phyloP scores from a whole-genome alignment of 2,113 vertebrate species.

The Pyrgilauda ruficollis region DNA sequence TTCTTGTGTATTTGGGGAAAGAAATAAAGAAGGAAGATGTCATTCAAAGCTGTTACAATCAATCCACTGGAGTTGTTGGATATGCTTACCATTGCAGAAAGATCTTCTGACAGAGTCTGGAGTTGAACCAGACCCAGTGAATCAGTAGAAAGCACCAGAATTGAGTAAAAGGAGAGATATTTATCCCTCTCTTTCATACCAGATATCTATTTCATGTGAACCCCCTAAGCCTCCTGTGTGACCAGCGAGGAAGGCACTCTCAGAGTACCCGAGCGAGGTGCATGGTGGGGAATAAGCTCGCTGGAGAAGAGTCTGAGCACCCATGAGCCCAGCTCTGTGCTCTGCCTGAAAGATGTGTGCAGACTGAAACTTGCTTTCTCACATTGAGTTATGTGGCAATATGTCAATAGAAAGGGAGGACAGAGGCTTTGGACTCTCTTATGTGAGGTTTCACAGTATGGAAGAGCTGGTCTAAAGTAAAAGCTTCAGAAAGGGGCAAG shows the following conservation, averaged over 20 bases:
- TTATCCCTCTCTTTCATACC: neutral
- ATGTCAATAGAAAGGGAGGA: neutral
- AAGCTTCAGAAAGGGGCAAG: neutral
- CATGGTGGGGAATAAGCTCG: neutral
- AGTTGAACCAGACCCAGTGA: neutral
- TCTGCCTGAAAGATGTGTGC: neutral
- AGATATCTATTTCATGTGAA: neutral
- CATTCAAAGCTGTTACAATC: neutral
- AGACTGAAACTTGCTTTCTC: neutral
- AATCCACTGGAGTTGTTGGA: neutral
- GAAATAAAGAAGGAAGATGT: neutral
- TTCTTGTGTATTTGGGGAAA: neutral
- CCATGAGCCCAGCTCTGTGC: neutral
- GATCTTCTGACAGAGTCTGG: neutral
- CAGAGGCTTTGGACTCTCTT: neutral
- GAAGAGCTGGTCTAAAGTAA: neutral
- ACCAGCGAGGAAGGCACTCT: neutral
- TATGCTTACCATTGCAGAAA: neutral
- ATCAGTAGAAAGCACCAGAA: neutral
- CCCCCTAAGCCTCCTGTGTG: neutral
- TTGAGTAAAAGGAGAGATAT: neutral
- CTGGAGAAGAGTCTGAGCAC: neutral
- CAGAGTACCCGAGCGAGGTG: neutral
- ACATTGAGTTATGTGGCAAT: neutral
- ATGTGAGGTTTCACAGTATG: neutral